A percentile compares a stretch with the other conserved stretches of the same genome.
Evolutionary conservation across 92 coral and sea anemone genomes (phyloP).

Genomic region (Zoanthus solanderi): DNA sequence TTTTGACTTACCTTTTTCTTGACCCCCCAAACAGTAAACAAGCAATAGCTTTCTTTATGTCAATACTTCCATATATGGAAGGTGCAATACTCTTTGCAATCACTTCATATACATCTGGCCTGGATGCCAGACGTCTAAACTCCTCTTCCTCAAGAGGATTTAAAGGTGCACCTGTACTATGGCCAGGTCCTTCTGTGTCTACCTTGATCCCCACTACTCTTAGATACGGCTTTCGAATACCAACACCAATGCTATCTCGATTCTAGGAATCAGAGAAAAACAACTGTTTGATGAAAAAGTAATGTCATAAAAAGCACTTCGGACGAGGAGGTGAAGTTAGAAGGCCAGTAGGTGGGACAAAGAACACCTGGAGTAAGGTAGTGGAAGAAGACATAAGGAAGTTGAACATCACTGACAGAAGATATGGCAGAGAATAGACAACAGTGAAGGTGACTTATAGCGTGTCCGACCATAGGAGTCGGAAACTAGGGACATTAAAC

Average conservation of each 20-base stretch:
- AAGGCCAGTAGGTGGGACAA: too few relatives aligned
- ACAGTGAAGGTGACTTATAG: too few relatives aligned
- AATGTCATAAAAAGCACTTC: background rate
- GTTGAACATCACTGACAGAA: too few relatives aligned
- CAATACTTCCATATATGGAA: constrained; percentile 95
- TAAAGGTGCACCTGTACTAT: constrained; percentile 81
- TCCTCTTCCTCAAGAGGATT: constrained; percentile 90
- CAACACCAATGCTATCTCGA: constrained; percentile 88
- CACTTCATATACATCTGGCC: constrained; percentile 87
- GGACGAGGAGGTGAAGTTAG: too few relatives aligned
- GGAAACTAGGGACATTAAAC: too few relatives aligned
- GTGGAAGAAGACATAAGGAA: too few relatives aligned
- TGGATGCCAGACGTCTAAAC: constrained; percentile 83
- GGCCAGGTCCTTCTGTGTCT: constrained; percentile 97
- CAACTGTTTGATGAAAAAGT: background rate
- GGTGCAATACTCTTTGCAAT: constrained; percentile 98
- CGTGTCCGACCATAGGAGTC: too few relatives aligned
- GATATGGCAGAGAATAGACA: too few relatives aligned
- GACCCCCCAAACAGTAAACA: constrained; percentile 98
- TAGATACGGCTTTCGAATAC: constrained; percentile 95
- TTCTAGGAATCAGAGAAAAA: constrained; percentile 14
- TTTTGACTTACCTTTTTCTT: constrained; percentile 78
- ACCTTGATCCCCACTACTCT: constrained; percentile 95
- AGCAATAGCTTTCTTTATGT: constrained; percentile 95
- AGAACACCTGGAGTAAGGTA: too few relatives aligned